A percentile compares a stretch with the other conserved stretches of the same genome.
phyloP scores from a whole-genome alignment of 2,888 invertebrate species.

The Temnothorax rugatulus region DNA sequence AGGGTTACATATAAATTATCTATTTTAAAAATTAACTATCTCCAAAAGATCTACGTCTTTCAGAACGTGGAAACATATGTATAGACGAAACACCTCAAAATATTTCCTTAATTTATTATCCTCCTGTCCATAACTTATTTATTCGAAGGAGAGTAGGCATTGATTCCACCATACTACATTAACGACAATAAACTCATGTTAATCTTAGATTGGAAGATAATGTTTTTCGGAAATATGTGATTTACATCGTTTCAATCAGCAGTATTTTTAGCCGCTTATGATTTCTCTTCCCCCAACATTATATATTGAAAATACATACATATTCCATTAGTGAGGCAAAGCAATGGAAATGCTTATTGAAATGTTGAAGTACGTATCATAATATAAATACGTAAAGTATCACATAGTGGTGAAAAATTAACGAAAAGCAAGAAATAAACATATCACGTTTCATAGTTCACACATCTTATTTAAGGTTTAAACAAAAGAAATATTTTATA shows the following conservation, averaged over 20 bases:
- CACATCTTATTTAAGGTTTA: neutral
- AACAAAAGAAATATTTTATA: neutral
- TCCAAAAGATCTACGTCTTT: conserved; percentile 3
- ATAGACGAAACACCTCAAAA: neutral
- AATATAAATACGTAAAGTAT: conserved; percentile 11
- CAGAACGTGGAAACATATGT: conserved; percentile 1
- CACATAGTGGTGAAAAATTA: conserved; percentile 3
- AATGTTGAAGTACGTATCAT: conserved; percentile 4
- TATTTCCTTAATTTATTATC: conserved; percentile 1
- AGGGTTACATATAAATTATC: neutral
- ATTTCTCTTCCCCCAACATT: conserved; percentile 6
- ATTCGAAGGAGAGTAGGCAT: neutral
- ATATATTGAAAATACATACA: conserved; percentile 1
- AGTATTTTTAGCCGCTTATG: neutral
- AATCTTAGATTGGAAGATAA: neutral
- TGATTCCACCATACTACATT: neutral
- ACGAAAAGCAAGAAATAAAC: neutral
- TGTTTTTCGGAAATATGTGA: conserved; percentile 7
- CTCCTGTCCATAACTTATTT: neutral
- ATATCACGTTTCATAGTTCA: neutral
- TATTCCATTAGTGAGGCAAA: neutral
- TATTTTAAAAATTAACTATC: conserved; percentile 29
- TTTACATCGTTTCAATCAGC: neutral
- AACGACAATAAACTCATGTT: neutral
- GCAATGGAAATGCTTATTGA: conserved; percentile 20